Evolutionary conservation across 2,888 invertebrate genomes (phyloP), one percentile per base, ranked within the genome.

Genomic region (Trilocha varians): DNA sequence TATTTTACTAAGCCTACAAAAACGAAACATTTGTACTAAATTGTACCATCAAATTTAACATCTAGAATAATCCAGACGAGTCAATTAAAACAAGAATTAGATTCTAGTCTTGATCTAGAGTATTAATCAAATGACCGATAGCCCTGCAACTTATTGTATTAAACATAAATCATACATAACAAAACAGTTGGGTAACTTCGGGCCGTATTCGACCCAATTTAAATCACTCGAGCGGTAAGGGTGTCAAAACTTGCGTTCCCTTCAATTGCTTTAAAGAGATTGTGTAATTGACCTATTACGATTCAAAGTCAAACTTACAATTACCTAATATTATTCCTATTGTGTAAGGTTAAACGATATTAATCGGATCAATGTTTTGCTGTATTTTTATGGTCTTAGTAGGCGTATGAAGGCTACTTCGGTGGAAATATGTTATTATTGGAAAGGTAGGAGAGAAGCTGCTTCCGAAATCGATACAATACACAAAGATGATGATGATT

Each of bases 191-290:
- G 11, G 8, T 25, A 9, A 9, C 25, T 25, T 25, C 25, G 25
- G 11, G 25, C 38, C 39, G 34, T 44, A 47, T 56, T 58, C 55
- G 57, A 59, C 60, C 55, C 55, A 61, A 57, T 61, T 65, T 49
- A 40, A 46, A 49, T 49, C 57, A 50, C 59, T 40, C 18, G 25
- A 54, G 46, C 42, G 40, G 43, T 44, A 49, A 46, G 47, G 36
- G 43, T 40, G 41, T 46, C 44, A 48, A 46, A 45, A 40, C 41
- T 51, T 43, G 40, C 41, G 46, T 43, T 40, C 36, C 45, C 45
- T 41, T 46, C 44, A 36, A 52, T 38, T 46, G 25, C 25, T 48
- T 38, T 35, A 38, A 18, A 38, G n/a, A 15, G 16, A 38, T 38
- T 38, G 38, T 15, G 11, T 2, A 25, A 25, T 25, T 9, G 11